phyloP scores from a whole-genome alignment of 2,113 vertebrate genomes.

The Enhydra lutris region DNA sequence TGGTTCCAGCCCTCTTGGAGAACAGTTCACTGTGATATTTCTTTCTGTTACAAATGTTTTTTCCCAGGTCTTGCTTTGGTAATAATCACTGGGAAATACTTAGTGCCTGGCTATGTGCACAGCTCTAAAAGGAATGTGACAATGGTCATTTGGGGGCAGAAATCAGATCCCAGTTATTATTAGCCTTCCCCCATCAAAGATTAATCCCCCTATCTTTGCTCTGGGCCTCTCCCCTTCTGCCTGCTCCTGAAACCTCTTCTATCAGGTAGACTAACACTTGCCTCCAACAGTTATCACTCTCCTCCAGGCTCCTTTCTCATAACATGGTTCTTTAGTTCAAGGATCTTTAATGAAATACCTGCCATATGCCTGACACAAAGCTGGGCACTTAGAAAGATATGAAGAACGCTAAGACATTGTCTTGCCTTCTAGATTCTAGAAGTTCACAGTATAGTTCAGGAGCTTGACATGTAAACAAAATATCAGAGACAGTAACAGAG shows the following conservation, averaged over 20 bases:
- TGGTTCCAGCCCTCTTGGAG: background rate
- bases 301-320: background rate
- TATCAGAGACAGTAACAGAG: background rate
- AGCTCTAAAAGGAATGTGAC: conserved; percentile 35
- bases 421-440: background rate
- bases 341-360: background rate
- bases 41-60: conserved; percentile 40
- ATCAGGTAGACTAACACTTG: background rate
- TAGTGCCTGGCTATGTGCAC: background rate
- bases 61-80: conserved; percentile 29
- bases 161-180: background rate
- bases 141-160: background rate
- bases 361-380: background rate
- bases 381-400: background rate
- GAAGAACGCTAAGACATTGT: background rate
- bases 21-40: background rate
- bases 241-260: background rate
- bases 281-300: background rate
- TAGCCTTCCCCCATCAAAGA: background rate
- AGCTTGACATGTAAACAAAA: background rate
- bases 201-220: background rate
- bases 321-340: background rate
- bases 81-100: conserved; percentile 33
- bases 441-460: background rate
- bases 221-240: background rate